These are phyloP conservation scores for Balearica regulorum DNA, from an alignment of 2,797 vertebrate species.

Conservation along the genomic window DNA sequence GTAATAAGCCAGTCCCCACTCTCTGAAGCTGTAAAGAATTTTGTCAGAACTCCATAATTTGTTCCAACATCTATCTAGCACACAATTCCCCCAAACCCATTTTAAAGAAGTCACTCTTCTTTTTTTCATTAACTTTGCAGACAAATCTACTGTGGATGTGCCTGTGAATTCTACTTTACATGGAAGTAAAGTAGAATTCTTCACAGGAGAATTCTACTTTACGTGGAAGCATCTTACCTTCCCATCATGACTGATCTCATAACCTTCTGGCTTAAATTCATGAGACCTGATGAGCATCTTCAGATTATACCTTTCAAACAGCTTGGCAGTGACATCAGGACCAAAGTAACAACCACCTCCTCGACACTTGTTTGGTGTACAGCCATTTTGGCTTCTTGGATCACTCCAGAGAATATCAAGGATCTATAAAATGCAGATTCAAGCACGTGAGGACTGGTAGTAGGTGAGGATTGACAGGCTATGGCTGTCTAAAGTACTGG, in stretches of 20 bases:
- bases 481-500: background rate
- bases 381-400: conserved; percentile 86
- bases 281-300: conserved; percentile 93
- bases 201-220: background rate
- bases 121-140: background rate
- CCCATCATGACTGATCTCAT: conserved; percentile 89
- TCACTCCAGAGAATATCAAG: conserved; percentile 95
- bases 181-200: too few species aligned
- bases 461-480: background rate
- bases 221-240: conserved; percentile 72
- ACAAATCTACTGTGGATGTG: background rate
- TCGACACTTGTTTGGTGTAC: conserved; percentile 85
- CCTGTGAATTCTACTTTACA: too few species aligned
- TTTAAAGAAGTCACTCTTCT: background rate
- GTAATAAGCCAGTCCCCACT: background rate
- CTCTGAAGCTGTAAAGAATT: background rate
- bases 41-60: background rate
- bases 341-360: conserved; percentile 97
- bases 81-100: background rate
- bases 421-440: conserved; percentile 74
- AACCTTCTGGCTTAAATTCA: conserved; percentile 94
- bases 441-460: background rate
- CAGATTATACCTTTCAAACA: conserved; percentile 84
- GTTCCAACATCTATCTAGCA: background rate
- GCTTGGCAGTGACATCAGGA: conserved; percentile 83